Evolutionary conservation across 2,888 invertebrate species (phyloP).

Genomic region (Meteorus colon): DNA sequence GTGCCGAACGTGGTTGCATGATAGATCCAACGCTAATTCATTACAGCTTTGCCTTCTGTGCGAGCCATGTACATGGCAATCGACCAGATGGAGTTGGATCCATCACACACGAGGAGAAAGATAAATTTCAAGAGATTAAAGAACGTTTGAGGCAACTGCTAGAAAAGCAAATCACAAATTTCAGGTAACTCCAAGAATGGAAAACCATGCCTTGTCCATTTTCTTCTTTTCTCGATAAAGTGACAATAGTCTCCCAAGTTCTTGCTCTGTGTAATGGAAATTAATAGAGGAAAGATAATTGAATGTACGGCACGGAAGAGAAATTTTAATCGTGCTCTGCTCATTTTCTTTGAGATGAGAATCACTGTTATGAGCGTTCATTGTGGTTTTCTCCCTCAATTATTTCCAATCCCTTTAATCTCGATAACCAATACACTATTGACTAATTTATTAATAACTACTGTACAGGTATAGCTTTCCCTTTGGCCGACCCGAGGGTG

Average conservation of each 20-base stretch:
- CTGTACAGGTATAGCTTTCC: conserved; percentile 92
- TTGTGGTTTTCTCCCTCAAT: background rate
- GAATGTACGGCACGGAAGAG: too few relatives aligned
- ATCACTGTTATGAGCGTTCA: too few relatives aligned
- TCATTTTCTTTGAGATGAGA: too few relatives aligned
- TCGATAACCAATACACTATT: background rate
- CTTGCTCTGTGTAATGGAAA: too few relatives aligned
- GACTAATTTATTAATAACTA: background rate
- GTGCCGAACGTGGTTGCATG: conserved; percentile 94
- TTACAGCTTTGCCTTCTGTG: conserved; percentile 99
- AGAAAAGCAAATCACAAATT: conserved; percentile 99
- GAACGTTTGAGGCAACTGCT: conserved; percentile 92
- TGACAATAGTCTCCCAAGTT: too few relatives aligned
- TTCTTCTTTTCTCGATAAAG: too few relatives aligned
- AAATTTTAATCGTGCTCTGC: too few relatives aligned
- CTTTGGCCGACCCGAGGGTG: conserved; percentile 98
- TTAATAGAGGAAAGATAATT: too few relatives aligned
- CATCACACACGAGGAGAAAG: conserved; percentile 98
- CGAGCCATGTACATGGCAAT: conserved; percentile 99
- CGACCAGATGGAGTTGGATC: conserved; percentile 99
- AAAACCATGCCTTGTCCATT: too few relatives aligned
- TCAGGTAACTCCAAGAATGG: conserved; percentile 79
- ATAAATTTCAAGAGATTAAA: conserved; percentile 98
- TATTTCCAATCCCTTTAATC: background rate
- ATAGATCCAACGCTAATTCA: conserved; percentile 99